These are phyloP conservation scores for Tipula confusa DNA, from an alignment of 2,888 invertebrate genomes.

Conservation along the genomic window DNA sequence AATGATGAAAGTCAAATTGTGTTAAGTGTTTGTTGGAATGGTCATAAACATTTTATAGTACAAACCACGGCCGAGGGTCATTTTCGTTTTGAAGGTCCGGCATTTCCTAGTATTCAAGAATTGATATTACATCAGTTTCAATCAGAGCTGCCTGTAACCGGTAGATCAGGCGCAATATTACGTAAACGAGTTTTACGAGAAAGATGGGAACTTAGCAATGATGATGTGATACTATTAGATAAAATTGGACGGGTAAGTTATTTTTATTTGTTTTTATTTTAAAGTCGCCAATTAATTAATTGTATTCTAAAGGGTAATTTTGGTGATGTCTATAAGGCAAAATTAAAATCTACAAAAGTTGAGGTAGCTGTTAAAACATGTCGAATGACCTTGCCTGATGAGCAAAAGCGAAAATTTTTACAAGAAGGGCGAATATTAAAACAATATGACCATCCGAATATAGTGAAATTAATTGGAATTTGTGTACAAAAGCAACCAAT, in stretches of 20 bases:
- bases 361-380: conserved; percentile 97
- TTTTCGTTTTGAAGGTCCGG: conserved; percentile 89
- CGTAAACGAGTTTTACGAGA: conserved; percentile 81
- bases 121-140: conserved; percentile 84
- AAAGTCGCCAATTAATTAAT: not conserved
- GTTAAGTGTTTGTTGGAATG: conserved; percentile 91
- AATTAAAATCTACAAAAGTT: conserved; percentile 72
- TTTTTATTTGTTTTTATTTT: not conserved
- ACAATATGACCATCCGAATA: conserved; percentile 95
- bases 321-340: conserved; percentile 93
- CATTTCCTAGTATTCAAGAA: conserved; percentile 89
- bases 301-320: conserved; percentile 79
- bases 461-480: conserved; percentile 93
- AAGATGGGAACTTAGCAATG: conserved; percentile 94
- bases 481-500: conserved; percentile 97
- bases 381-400: conserved; percentile 87
- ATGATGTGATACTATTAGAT: conserved; percentile 84
- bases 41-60: conserved; percentile 95
- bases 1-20: conserved; percentile 91
- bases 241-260: conserved; percentile 86
- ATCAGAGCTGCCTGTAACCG: conserved; percentile 83
- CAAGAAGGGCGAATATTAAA: conserved; percentile 94
- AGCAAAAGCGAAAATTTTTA: conserved; percentile 88
- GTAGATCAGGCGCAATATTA: conserved; percentile 85
- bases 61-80: conserved; percentile 90